phyloP scores from a whole-genome alignment of 2,888 invertebrate species.

The Pseudococcus longispinus region DNA sequence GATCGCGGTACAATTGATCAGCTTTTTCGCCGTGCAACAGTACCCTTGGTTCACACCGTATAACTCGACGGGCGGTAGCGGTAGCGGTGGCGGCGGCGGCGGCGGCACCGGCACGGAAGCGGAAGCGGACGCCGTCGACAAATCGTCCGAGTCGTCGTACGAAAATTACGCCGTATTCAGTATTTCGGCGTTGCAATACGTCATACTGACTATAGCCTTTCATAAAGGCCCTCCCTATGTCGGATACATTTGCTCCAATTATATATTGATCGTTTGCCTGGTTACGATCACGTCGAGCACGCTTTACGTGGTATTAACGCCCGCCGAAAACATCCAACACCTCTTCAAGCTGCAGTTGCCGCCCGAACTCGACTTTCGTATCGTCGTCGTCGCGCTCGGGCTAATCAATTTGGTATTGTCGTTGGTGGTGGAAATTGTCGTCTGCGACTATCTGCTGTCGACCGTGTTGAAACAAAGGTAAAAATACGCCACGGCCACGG shows the following conservation, averaged over 20 bases:
- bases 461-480: constrained; percentile 64
- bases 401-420: constrained; percentile 64
- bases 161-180: constrained; percentile 89
- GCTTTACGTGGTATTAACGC: constrained; percentile 73
- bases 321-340: constrained; percentile 69
- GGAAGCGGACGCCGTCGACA: background rate
- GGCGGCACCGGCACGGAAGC: background rate
- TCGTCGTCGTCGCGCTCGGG: constrained; percentile 67
- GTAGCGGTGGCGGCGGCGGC: background rate
- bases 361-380: constrained; percentile 68
- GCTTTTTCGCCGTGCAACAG: constrained; percentile 70
- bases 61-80: background rate
- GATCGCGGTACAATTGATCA: constrained; percentile 71
- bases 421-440: constrained; percentile 67
- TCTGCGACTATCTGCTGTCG: constrained; percentile 69
- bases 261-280: constrained; percentile 73
- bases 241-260: constrained; percentile 81
- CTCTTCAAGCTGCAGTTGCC: constrained; percentile 76
- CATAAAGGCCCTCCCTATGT: constrained; percentile 91
- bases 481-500: too few relatives aligned
- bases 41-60: constrained; percentile 67
- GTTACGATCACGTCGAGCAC: constrained; percentile 65
- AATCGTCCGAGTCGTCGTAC: constrained; percentile 66
- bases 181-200: constrained; percentile 89
- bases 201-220: constrained; percentile 85